A percentile compares a stretch with the other conserved stretches of the same genome.
Evolutionary conservation across 2,113 vertebrate species (phyloP).

Genomic region (Cyprinodon variegatus): DNA sequence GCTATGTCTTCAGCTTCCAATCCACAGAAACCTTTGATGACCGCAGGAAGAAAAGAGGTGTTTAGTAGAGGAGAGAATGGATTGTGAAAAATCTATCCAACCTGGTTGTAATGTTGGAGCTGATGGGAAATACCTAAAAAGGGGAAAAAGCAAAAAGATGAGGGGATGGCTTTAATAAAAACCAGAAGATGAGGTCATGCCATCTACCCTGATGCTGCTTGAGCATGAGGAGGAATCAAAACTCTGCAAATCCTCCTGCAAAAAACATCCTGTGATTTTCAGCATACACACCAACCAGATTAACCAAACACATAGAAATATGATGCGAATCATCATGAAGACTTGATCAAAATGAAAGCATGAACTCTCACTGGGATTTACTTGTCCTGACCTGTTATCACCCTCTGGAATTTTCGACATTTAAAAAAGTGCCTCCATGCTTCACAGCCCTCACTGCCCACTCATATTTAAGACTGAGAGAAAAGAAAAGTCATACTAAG

Average conservation of each 20-base stretch:
- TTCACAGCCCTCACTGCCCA: not conserved
- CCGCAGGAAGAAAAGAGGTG: not conserved
- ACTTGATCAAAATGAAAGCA: constrained; percentile 43
- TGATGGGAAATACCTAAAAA: constrained; percentile 9
- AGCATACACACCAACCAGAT: not conserved
- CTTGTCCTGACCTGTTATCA: constrained; percentile 17
- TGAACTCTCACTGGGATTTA: constrained; percentile 33
- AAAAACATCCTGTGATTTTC: constrained; percentile 57
- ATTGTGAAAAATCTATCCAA: not conserved
- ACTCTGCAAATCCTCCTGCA: constrained; percentile 58
- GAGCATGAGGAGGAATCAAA: constrained; percentile 64
- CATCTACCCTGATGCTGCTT: constrained; percentile 32
- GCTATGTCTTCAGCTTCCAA: constrained; percentile 49
- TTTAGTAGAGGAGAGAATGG: constrained; percentile 3
- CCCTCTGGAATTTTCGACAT: not conserved
- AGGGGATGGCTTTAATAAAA: constrained; percentile 57
- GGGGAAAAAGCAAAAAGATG: constrained; percentile 27
- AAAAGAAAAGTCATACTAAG: not conserved
- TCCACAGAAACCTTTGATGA: constrained; percentile 20
- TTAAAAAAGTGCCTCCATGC: not conserved
- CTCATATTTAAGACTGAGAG: not conserved
- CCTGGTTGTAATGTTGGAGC: not conserved
- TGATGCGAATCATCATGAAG: constrained; percentile 36
- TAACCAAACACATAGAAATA: constrained; percentile 9
- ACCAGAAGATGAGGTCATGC: constrained; percentile 60